Percentiles rank a stretch among this genome's conserved stretches.
These are phyloP conservation scores for Glaucopsyche alexis DNA, from an alignment of 2,888 invertebrate genomes.

Conservation along the genomic window DNA sequence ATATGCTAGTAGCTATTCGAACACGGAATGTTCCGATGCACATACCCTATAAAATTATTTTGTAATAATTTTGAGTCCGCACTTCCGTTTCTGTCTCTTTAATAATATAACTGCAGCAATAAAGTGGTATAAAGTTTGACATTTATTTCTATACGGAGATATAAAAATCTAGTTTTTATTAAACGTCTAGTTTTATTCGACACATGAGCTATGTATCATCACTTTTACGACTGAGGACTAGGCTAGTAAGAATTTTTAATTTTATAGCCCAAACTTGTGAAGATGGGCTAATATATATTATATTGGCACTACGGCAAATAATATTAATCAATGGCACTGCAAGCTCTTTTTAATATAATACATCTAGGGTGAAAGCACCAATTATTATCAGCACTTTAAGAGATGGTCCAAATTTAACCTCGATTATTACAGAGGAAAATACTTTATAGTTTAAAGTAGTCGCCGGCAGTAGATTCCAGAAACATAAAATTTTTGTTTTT, in stretches of 20 bases:
- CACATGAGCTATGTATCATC: conserved; percentile 21
- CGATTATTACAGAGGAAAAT: no score
- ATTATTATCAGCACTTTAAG: no score
- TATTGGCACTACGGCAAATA: background rate
- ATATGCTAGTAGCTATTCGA: no score
- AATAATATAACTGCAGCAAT: conserved; percentile 12
- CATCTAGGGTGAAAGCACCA: no score
- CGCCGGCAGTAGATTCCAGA: no score
- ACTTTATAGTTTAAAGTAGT: no score
- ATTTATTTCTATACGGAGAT: conserved; percentile 14
- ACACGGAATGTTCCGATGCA: background rate
- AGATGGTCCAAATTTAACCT: no score
- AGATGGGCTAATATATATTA: background rate
- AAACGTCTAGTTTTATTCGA: conserved; percentile 10
- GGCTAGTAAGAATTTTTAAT: conserved; percentile 72
- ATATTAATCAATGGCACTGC: background rate
- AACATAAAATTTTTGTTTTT: no score
- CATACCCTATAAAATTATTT: background rate
- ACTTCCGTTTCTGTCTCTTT: background rate
- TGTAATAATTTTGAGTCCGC: conserved; percentile 2
- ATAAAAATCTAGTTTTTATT: conserved; percentile 20
- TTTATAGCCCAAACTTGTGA: conserved; percentile 51
- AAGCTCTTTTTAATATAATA: no score
- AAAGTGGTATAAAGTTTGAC: conserved; percentile 16
- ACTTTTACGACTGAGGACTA: conserved; percentile 62